These are phyloP conservation scores for Ophion costatus DNA, from an alignment of 2,888 invertebrate species.

Conservation along the genomic window DNA sequence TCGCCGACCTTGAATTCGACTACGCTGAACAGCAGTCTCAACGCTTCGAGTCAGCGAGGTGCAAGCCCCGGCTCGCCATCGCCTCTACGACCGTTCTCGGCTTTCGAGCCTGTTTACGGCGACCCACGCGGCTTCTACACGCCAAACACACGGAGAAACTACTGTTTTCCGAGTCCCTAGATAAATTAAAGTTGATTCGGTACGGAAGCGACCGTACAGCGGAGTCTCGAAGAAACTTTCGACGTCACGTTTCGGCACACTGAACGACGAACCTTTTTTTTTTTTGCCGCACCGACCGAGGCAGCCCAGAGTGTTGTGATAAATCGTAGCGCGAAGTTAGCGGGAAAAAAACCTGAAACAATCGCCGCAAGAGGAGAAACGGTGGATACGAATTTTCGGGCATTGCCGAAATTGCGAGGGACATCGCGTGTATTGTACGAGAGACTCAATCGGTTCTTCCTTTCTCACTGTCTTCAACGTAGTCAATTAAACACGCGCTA, in stretches of 20 bases:
- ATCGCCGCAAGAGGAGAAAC: neutral
- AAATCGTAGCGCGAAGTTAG: conserved; percentile 37
- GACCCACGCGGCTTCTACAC: conserved; percentile 73
- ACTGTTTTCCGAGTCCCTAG: conserved; percentile 66
- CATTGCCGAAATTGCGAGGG: conserved; percentile 12
- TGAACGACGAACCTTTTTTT: neutral
- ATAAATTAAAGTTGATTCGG: neutral
- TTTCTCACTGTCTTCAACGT: conserved; percentile 19
- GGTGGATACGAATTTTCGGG: conserved; percentile 2
- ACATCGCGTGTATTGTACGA: neutral
- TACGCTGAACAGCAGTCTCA: conserved; percentile 66
- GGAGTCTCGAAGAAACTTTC: neutral
- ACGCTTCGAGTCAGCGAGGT: conserved; percentile 72
- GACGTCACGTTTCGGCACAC: conserved; percentile 3
- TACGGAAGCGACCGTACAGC: neutral
- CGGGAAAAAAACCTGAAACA: neutral
- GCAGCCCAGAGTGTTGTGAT: conserved; percentile 60
- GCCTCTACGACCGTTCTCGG: conserved; percentile 78
- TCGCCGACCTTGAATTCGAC: conserved; percentile 71
- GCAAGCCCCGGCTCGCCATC: conserved; percentile 75
- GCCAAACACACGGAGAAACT: conserved; percentile 74
- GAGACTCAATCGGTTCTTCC: conserved; percentile 26
- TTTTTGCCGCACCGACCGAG: conserved; percentile 7
- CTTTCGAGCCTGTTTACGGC: conserved; percentile 80
- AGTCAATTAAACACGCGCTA: conserved; percentile 16